Conservation (phyloP, 2,113 vertebrate species). For the Sciurus niger region DNA sequence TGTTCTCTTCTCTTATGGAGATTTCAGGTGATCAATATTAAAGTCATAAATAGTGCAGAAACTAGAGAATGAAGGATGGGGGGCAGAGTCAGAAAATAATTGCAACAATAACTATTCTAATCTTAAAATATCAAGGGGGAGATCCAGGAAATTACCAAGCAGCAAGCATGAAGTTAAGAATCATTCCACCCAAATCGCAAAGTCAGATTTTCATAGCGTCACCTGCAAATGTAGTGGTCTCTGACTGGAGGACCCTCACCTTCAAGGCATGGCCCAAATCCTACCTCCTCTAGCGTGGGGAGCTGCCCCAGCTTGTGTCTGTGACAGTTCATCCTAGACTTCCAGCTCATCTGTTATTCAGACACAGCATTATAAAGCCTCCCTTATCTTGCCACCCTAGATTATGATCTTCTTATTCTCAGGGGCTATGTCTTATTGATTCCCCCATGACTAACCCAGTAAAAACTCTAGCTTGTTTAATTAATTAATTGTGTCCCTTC, state of each 20-base stretch:
- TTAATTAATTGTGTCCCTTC: constrained; percentile 27
- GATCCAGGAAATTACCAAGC: constrained; percentile 82
- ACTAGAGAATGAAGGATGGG: constrained; percentile 61
- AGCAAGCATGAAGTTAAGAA: background rate
- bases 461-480: background rate
- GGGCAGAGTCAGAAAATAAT: constrained; percentile 77
- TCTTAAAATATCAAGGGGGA: constrained; percentile 75
- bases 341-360: background rate
- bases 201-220: background rate
- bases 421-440: background rate
- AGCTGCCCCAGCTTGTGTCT: background rate
- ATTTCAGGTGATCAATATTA: background rate
- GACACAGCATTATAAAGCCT: background rate
- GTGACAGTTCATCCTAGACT: background rate
- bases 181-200: background rate
- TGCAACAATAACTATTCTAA: constrained; percentile 72
- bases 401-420: background rate
- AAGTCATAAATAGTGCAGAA: constrained; percentile 71
- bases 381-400: background rate
- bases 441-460: background rate
- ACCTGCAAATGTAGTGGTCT: background rate
- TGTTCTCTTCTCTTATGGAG: background rate
- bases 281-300: background rate
- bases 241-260: background rate
- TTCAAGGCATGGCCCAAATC: background rate